Conservation (phyloP, 1,140 invertebrate genomes). For the Monomorium pharaonis region DNA sequence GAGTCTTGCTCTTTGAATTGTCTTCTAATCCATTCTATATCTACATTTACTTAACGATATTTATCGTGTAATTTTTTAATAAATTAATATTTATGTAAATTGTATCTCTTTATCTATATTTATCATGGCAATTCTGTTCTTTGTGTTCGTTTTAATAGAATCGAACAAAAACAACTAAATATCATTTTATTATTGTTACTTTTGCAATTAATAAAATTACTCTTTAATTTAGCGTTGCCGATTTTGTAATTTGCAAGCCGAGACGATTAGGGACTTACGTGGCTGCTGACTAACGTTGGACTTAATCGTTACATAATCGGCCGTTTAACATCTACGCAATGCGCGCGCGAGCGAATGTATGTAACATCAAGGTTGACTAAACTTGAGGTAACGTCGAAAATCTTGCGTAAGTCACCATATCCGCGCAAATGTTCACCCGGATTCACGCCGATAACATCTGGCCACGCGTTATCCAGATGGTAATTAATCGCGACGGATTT, state of each 20-base stretch:
- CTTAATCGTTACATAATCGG: slow-evolving; percentile 52
- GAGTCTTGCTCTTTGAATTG: neutral
- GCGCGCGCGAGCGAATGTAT: slow-evolving; percentile 38
- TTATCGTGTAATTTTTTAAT: neutral
- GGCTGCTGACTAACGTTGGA: slow-evolving; percentile 41
- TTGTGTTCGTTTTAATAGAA: neutral
- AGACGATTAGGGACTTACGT: slow-evolving; percentile 46
- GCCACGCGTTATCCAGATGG: slow-evolving; percentile 36
- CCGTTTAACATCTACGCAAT: slow-evolving; percentile 52
- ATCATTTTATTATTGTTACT: neutral
- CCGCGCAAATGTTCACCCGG: slow-evolving; percentile 31
- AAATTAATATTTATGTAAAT: neutral
- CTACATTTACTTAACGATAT: neutral
- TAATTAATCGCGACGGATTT: slow-evolving; percentile 50
- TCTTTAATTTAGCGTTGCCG: slow-evolving; percentile 33
- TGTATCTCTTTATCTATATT: neutral
- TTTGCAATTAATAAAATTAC: slow-evolving; percentile 38
- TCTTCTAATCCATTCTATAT: neutral
- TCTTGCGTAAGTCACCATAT: slow-evolving; percentile 61
- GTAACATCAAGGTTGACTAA: slow-evolving; percentile 64
- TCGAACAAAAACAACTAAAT: neutral
- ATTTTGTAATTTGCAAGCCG: slow-evolving; percentile 57
- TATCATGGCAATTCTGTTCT: neutral
- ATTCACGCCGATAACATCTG: slow-evolving; percentile 14
- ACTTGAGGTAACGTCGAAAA: slow-evolving; percentile 66